Evolutionary conservation across 2,888 invertebrate species (phyloP).

Genomic region (Galerucella calmariensis): DNA sequence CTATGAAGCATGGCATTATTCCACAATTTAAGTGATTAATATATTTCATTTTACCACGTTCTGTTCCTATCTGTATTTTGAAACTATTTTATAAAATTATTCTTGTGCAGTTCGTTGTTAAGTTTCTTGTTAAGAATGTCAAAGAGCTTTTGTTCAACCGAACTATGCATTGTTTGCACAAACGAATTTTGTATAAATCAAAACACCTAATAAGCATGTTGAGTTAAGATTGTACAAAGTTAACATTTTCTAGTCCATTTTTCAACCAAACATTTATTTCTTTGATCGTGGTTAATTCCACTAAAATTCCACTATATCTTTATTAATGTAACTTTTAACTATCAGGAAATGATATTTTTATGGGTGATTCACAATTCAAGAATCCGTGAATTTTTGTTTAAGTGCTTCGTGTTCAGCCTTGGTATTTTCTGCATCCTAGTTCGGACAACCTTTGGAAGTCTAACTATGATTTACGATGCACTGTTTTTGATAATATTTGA

Average conservation of each 20-base stretch:
- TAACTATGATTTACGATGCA: no score
- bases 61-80: background rate
- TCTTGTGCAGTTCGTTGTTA: constrained; percentile 21
- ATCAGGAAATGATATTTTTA: no score
- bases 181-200: constrained; percentile 13
- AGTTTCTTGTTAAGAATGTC: constrained; percentile 19
- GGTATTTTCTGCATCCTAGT: no score
- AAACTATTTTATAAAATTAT: constrained; percentile 3
- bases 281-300: background rate
- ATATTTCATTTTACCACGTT: background rate
- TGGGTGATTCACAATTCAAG: no score
- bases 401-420: no score
- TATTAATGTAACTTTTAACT: no score
- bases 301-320: no score
- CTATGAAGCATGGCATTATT: background rate
- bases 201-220: constrained; percentile 27
- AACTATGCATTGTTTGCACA: constrained; percentile 26
- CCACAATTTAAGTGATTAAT: background rate
- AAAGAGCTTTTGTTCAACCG: constrained; percentile 20
- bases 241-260: background rate
- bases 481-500: no score
- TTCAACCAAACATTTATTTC: background rate
- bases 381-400: no score
- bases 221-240: constrained; percentile 29
- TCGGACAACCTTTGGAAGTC: no score